phyloP scores from a whole-genome alignment of 2,888 invertebrate species.

The Vanessa cardui region DNA sequence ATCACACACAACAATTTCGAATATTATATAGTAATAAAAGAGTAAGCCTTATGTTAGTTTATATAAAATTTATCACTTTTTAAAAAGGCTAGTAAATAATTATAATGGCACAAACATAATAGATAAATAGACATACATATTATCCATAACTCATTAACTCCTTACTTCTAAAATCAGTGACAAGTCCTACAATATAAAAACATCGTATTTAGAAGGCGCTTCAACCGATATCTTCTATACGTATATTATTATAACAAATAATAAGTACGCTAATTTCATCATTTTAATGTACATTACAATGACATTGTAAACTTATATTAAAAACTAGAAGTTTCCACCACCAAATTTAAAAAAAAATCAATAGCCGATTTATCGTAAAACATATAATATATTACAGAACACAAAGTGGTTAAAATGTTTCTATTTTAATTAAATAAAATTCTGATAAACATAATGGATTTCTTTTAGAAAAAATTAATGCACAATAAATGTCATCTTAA shows the following conservation, averaged over 20 bases:
- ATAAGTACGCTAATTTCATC: conserved; percentile 27
- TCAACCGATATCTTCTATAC: conserved; percentile 24
- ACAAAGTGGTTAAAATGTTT: conserved; percentile 15
- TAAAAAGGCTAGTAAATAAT: conserved; percentile 34
- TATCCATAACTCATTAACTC: conserved; percentile 25
- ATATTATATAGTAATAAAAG: conserved; percentile 21
- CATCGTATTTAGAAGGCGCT: conserved; percentile 34
- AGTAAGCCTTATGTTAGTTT: conserved; percentile 30
- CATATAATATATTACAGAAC: conserved; percentile 7
- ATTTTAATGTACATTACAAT: conserved; percentile 21
- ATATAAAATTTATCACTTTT: conserved; percentile 36
- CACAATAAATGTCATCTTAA: neutral
- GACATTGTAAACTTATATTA: conserved; percentile 16
- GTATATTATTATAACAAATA: conserved; percentile 16
- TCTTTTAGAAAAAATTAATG: neutral
- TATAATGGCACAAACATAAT: conserved; percentile 37
- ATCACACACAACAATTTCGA: conserved; percentile 26
- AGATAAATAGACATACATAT: conserved; percentile 30
- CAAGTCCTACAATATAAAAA: conserved; percentile 30
- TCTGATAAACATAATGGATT: neutral
- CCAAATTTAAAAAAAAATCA: conserved; percentile 15
- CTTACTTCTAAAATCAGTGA: conserved; percentile 36
- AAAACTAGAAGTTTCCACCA: conserved; percentile 23
- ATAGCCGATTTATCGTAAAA: neutral
- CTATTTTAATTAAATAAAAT: neutral